Percentiles rank a stretch among this genome's conserved stretches.
phyloP scores from a whole-genome alignment of 1,140 invertebrate species.

The Drosophila trapezifrons region DNA sequence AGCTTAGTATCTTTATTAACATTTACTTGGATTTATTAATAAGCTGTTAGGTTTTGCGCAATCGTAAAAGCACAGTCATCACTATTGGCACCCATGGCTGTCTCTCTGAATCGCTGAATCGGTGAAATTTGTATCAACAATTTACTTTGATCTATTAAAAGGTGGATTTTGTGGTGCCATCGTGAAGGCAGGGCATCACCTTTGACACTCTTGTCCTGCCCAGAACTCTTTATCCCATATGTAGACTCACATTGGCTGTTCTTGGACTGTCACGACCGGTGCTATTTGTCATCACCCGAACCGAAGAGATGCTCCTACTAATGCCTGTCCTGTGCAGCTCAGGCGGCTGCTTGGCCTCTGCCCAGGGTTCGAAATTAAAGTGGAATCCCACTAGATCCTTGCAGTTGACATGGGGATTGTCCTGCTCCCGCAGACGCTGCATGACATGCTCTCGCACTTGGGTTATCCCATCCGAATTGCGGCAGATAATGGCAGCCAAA shows the following conservation, averaged over 20 bases:
- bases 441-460: slow-evolving; percentile 92
- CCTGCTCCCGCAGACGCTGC: slow-evolving; percentile 85
- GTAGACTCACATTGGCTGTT: slow-evolving; percentile 12
- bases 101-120: background rate
- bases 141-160: background rate
- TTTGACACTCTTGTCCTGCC: background rate
- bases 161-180: background rate
- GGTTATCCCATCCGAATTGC: slow-evolving; percentile 91
- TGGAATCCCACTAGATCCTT: slow-evolving; percentile 84
- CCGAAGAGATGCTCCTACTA: slow-evolving; percentile 44
- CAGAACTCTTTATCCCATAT: background rate
- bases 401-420: slow-evolving; percentile 88
- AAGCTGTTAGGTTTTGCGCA: background rate
- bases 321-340: slow-evolving; percentile 53
- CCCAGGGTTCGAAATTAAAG: slow-evolving; percentile 87
- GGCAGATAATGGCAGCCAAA: slow-evolving; percentile 94
- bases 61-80: slow-evolving; percentile 5
- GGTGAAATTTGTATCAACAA: background rate
- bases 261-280: background rate
- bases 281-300: slow-evolving; percentile 46
- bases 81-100: slow-evolving; percentile 4
- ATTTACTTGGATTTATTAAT: background rate
- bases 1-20: background rate
- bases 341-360: slow-evolving; percentile 14
- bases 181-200: background rate